Base-by-base conservation (phyloP, 2,113 vertebrate genomes). In the Speoplatyrhinus poulsoni region DNA sequence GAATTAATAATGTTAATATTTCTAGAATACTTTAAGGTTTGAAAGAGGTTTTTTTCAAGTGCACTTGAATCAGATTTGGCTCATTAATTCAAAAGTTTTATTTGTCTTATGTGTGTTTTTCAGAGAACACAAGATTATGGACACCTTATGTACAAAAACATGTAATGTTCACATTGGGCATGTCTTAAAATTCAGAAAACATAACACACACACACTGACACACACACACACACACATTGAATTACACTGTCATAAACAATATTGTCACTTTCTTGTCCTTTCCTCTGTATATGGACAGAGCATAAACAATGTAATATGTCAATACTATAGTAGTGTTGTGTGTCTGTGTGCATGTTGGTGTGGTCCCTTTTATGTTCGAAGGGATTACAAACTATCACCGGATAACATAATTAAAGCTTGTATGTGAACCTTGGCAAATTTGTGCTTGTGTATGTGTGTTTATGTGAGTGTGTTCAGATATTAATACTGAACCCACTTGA, bases 391-490 rank as follows among this genome's bases (percentile, higher is more conserved):
- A 46, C 53, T n/a, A 85, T 86, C 77, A 77, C 63, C 36, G 86
- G 84, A 89, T 90, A 87, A 88, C 73, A 83, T 83, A 89, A 79
- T 85, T 85, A 85, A 79, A 70, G 67, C 68, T 61, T 41, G 71
- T 63, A 36, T 59, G 55, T 50, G 56, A 46, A 46, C 50, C 4
- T 41, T 8, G 36, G 7, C 36, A 41, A 16, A 15, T 52, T 9
- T 15, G 49, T 52, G 49, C 49, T 11, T 52, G 49, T 15, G 49
- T 52, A 15, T 12, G 49, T 7, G 4, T 52, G 49, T 52, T 9
- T 52, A 15, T 15, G 49, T 52, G 49, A 1, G 49, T 52, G 49
- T 50, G 9, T 41, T 8, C 36, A 6, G 36, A 41, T 41, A 41
- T 41, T 41, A 41, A 6, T 41, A 6, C 36, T 41, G 36, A 41